Conservation (phyloP, 1,140 invertebrate species). For the Drosophila sturtevanti region DNA sequence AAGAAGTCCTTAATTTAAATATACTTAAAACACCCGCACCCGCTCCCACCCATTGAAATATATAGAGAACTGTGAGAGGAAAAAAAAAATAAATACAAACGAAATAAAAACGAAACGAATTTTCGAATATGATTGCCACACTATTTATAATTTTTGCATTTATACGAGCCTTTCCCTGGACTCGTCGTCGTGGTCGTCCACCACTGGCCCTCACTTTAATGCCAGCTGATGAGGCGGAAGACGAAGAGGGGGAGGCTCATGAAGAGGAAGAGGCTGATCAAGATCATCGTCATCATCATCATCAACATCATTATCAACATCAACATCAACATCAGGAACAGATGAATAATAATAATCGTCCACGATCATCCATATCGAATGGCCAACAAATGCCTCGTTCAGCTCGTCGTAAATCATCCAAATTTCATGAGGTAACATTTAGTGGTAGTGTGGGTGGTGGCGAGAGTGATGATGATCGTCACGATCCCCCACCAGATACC, state of each 20-base stretch:
- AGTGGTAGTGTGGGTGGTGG: constrained; percentile 77
- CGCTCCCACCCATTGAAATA: too few relatives aligned
- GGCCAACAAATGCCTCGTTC: constrained; percentile 44
- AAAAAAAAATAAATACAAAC: constrained; percentile 3
- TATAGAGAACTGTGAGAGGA: background rate
- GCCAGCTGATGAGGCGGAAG: constrained; percentile 2
- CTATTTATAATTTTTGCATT: constrained; percentile 82
- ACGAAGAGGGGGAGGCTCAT: constrained; percentile 17
- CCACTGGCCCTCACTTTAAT: constrained; percentile 52
- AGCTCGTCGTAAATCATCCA: constrained; percentile 68
- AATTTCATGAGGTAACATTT: constrained; percentile 77
- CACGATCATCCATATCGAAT: constrained; percentile 50
- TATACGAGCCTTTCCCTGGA: constrained; percentile 81
- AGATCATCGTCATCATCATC: too few relatives aligned
- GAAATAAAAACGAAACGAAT: constrained; percentile 12
- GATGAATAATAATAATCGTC: constrained; percentile 57
- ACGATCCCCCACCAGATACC: constrained; percentile 3
- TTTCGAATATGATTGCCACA: constrained; percentile 76
- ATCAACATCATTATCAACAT: too few relatives aligned
- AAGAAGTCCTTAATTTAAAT: background rate
- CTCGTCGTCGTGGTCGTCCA: constrained; percentile 53
- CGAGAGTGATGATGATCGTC: constrained; percentile 61
- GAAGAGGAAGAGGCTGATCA: background rate
- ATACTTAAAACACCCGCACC: background rate
- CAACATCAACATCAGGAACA: constrained; percentile 33